These are phyloP conservation scores for Melanotaenia trifasciata DNA, from an alignment of 2,797 vertebrate species.

Conservation along the genomic window DNA sequence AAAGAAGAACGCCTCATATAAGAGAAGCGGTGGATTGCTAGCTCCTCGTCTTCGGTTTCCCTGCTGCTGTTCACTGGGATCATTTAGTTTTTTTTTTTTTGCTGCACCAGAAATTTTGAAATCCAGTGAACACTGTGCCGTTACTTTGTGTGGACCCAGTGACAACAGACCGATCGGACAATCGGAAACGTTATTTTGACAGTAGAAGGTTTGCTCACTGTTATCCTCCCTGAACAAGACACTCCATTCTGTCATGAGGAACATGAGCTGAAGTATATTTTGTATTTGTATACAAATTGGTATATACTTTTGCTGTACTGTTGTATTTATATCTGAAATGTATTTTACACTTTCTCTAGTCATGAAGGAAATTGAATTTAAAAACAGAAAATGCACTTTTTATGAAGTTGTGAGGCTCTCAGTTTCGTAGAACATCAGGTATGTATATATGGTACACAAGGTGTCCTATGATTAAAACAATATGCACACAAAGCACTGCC, in stretches of 20 bases:
- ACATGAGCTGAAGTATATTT: constrained; percentile 32
- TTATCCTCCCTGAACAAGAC: constrained; percentile 12
- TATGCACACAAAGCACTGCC: constrained; percentile 7
- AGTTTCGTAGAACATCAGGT: constrained; percentile 21
- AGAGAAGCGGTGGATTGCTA: constrained; percentile 20
- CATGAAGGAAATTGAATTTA: constrained; percentile 45
- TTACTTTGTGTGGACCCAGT: constrained; percentile 6
- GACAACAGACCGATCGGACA: constrained; percentile 3
- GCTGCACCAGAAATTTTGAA: constrained; percentile 16
- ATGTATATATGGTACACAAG: constrained; percentile 8
- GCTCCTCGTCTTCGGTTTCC: neutral
- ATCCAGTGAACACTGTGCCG: constrained; percentile 1
- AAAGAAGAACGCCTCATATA: constrained; percentile 92
- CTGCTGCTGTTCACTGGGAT: constrained; percentile 6
- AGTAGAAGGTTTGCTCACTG: neutral
- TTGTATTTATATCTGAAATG: constrained; percentile 50
- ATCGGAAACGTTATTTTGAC: neutral
- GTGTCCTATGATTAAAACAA: constrained; percentile 51
- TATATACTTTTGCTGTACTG: constrained; percentile 26
- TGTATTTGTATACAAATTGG: constrained; percentile 44
- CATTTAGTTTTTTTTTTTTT: neutral
- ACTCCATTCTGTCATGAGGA: constrained; percentile 16
- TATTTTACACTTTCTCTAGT: constrained; percentile 20
- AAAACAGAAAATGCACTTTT: constrained; percentile 64
- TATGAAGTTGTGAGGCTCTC: constrained; percentile 21